Base-by-base conservation (phyloP, 2,113 vertebrate genomes). In the Pygoscelis antarcticus region DNA sequence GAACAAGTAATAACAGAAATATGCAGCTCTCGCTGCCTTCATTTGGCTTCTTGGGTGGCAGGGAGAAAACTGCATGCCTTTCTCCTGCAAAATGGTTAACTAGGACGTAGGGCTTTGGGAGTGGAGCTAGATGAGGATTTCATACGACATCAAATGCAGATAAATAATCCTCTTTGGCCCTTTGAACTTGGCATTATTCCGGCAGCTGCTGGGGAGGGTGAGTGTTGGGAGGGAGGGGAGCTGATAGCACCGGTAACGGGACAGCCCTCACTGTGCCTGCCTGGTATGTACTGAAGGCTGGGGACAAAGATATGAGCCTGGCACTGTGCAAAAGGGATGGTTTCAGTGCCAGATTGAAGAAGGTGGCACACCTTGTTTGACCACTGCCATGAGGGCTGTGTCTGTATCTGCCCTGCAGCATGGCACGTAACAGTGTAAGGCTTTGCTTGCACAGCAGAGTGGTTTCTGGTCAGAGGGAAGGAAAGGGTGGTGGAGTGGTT, bases 1-100 rank as follows among this genome's bases (percentile, higher is more conserved):
- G 91, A 97, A 96, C 90, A 87, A 70, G 68, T 80, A 93, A 64
- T 84, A 86, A 87, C 64, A 68, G 75, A 86, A 94, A 92, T 54
- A 71, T 9, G 81, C 69, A 40, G 54, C 47, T 66, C 58, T 91
- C 0, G 0, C 81, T 62, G 64, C 80, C 90, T 88, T 77, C 58
- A 0, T 46, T 44, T 65, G 64, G 70, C 82, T 88, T 30, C 83
- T 54, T 64, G 61, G 74, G 70, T 36, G 72, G 40, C 49, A 61
- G 75, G 32, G 70, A 68, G 68, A 29, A 47, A 77, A 36, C 62
- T 5, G 32, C n/a, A 0, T 7, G 46, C 49, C 16, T 80, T 89
- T 51, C 36, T 58, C 17, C 40, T 84, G 34, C 38, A 87, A 61
- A 89, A 23, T 20, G 19, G 32, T 72, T 77, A 66, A 32, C 29